A percentile compares a stretch with the other conserved stretches of the same genome.
phyloP scores from a whole-genome alignment of 2,888 invertebrate genomes.

The Eudemis profundana region DNA sequence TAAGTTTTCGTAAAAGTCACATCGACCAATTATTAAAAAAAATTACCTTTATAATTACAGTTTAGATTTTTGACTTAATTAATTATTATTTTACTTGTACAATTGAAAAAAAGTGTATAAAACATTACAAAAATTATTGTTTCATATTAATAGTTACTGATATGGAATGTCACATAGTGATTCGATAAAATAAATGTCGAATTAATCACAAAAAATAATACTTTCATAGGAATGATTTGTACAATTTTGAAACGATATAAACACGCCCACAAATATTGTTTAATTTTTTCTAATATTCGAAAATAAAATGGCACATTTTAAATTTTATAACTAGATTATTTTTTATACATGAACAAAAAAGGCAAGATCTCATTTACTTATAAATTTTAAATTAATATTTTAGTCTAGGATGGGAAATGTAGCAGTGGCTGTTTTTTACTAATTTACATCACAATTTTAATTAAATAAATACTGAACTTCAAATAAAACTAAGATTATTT shows the following conservation, averaged over 20 bases:
- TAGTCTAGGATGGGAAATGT: not conserved
- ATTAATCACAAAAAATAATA: slow-evolving; percentile 25
- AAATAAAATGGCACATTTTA: slow-evolving; percentile 27
- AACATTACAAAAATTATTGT: not conserved
- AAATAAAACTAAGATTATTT: no score
- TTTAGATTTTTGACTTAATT: not conserved
- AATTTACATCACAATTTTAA: no score
- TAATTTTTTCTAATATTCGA: not conserved
- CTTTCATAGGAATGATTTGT: slow-evolving; percentile 27
- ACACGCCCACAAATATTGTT: not conserved
- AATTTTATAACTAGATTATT: no score
- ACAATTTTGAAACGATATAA: slow-evolving; percentile 9
- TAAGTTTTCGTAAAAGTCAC: not conserved
- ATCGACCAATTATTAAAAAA: not conserved
- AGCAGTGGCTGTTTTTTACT: no score
- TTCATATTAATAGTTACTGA: slow-evolving; percentile 13
- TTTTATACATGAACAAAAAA: not conserved
- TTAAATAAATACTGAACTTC: no score
- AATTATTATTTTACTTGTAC: slow-evolving; percentile 1
- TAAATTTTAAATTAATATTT: not conserved
- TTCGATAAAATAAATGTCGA: slow-evolving; percentile 12
- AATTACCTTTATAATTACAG: not conserved
- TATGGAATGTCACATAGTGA: slow-evolving; percentile 25
- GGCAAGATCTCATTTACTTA: slow-evolving; percentile 10
- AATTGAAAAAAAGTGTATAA: slow-evolving; percentile 5